Evolutionary conservation across 2,797 vertebrate genomes (phyloP), one percentile per base, ranked within the genome.

Genomic region (Dicrostonyx torquatus): DNA sequence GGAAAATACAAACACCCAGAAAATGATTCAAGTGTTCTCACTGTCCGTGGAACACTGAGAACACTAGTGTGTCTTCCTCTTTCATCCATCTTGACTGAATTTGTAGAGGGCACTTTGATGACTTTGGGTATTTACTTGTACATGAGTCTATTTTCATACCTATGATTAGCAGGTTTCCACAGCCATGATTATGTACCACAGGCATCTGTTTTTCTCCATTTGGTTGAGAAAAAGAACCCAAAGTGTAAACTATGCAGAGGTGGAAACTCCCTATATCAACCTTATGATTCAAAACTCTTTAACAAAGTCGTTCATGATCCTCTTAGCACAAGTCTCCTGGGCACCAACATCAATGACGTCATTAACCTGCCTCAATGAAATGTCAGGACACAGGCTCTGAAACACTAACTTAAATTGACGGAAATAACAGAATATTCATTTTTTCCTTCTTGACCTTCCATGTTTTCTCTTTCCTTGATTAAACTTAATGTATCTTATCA

Each of bases 281-380:
- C 20, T 91, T 68, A 83, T 92, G 64, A 96, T 93, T 97, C 87
- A 94, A 86, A 86, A n/a, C 24, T 60, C 34, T 24, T 11, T 96
- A 79, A 87, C 92, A 89, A 94, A 78, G 82, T 55, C 64, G 34
- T 10, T 50, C 18, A 73, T 37, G 11, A 70, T 6, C 9, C 40
- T 77, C 66, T 24, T 18, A 93, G 20, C 7, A 60, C 15, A n/a
- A 91, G 24, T n/a, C 1, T 26, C 26, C 2, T 90, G 0, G 66
- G 77, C 5, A 15, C 2, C 22, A 40, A 40, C 26, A 92, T 8
- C n/a, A 55, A 75, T 83, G 75, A 15, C 8, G 68, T n/a, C 37
- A 64, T 40, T 76, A 80, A 89, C 88, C 31, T 84, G 0, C 82
- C 93, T 90, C n/a, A 29, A 24, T 12, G 58, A 1, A 6, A 2